Evolutionary conservation across 2,888 invertebrate species (phyloP).

Genomic region (Rugalucina vietnamica): DNA sequence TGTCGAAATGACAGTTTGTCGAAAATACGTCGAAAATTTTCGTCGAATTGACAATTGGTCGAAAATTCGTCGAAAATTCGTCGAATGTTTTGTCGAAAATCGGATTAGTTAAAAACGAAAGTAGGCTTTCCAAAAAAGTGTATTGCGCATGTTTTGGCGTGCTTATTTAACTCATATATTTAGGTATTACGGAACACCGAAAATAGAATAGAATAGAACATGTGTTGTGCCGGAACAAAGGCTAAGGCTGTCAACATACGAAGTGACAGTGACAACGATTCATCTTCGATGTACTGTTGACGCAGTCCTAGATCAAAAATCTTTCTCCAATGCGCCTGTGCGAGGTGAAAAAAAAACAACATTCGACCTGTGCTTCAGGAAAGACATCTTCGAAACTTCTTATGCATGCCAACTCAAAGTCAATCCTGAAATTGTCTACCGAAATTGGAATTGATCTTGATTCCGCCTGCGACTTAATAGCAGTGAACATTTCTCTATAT

Average conservation of each 20-base stretch:
- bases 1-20: too few species aligned
- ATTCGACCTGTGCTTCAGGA: neutral
- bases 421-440: neutral
- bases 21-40: neutral
- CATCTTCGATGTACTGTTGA: neutral
- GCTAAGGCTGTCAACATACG: neutral
- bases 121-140: too few species aligned
- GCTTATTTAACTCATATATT: too few species aligned
- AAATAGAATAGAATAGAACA: too few species aligned
- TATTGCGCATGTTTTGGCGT: too few species aligned
- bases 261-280: neutral
- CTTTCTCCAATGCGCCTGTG: neutral
- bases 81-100: too few species aligned
- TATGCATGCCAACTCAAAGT: neutral
- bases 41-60: neutral
- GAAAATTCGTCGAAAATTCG: slow-evolving; percentile 1
- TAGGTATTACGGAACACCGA: too few species aligned
- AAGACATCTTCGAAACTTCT: neutral
- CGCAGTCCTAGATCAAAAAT: neutral
- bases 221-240: too few species aligned
- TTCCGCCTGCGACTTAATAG: neutral
- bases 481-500: neutral
- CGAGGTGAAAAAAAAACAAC: neutral
- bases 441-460: neutral
- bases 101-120: too few species aligned